Evolutionary conservation across 2,797 vertebrate species (phyloP), one percentile per base, ranked within the genome.

Genomic region (Myotis findleyi): DNA sequence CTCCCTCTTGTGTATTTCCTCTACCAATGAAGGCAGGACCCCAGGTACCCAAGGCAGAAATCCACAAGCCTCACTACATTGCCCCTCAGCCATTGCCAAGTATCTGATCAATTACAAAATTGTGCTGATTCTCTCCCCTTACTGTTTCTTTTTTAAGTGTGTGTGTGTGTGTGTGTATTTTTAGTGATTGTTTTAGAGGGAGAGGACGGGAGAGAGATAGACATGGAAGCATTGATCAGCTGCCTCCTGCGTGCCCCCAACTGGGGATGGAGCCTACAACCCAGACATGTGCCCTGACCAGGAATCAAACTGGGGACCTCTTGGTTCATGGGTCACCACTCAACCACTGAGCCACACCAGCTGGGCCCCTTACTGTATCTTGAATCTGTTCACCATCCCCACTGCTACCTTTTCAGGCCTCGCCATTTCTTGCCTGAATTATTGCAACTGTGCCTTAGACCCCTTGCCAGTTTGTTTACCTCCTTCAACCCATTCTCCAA

Each of bases 351-450:
- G 23, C 55, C 23, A 25, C 55, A 57, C 55, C 55, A 57, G 55
- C 55, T 8, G 8, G 55, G 21, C 62, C 27, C 62, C 23, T 91
- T 57, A 20, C 33, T 47, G 14, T 85, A 21, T 84, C 33, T 49
- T 59, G 30, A 73, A 51, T 90, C 38, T 80, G 17, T 71, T 86
- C 72, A 92, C 80, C 76, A 49, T 59, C 69, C 6, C 53, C 36
- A 72, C 1, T 27, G 81, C 69, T 73, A 17, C 2, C 30, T 87
- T 77, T 76, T 72, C 27, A 71, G 59, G 7, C 27, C 44, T 36
- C 51, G 12, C 83, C 57, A 27, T 57, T 85, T 87, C 91, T 90
- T 86, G 47, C 59, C 73, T 91, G 38, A 94, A 94, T 85, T 38
- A 75, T 12, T 76, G 5, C 41, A 47, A 81, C 38, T 75, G 5